Evolutionary conservation across 2,113 vertebrate genomes (phyloP), one percentile per base, ranked within the genome.

Genomic region (Ophthalmolycus amberensis): DNA sequence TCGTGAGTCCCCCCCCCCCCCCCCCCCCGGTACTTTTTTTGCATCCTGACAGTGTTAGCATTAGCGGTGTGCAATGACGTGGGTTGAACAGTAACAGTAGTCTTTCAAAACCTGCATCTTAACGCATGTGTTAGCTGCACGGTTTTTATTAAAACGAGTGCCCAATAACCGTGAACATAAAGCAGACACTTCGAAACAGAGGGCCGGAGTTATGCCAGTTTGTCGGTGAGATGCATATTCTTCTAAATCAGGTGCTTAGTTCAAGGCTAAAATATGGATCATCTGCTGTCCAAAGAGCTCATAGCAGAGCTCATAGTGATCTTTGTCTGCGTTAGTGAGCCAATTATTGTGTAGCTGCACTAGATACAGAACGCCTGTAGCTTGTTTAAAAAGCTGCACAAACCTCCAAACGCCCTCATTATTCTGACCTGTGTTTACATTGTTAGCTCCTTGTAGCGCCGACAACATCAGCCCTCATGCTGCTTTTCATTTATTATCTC

Each of bases 1-100:
- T 96, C 95, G 98, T 99, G 97, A 98, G 97, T 98, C 93, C 67
- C 67, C 77, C 25, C 25, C 25, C 67, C 77, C 25, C 25, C 25
- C 1, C 1, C 25, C 25, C 29, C 66, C 78, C 64, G 42, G 92
- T 90, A 84, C 91, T 1, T 18, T 91, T 75, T 75, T 89, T 95
- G 89, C 95, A 93, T 95, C 92, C 89, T 90, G 86, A n/a, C 50
- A 76, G 80, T 52, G 44, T 81, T 83, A 84, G 84, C 84, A 86
- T 86, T 88, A 92, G 89, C 40, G 0, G 71, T 81, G 91, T 89
- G 91, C 56, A 3, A 54, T 91, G 86, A 48, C 65, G 71, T 90
- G 85, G 50, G 58, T 65, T 89, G 71, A 84, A 63, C 88, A 89
- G 79, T 90, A 90, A 89, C 83, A 63, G 71, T 60, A 63, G 46